Percentiles rank a stretch among this genome's conserved stretches.
Conservation (phyloP, 2,888 invertebrate species). For the Synanthedon tipuliformis region DNA sequence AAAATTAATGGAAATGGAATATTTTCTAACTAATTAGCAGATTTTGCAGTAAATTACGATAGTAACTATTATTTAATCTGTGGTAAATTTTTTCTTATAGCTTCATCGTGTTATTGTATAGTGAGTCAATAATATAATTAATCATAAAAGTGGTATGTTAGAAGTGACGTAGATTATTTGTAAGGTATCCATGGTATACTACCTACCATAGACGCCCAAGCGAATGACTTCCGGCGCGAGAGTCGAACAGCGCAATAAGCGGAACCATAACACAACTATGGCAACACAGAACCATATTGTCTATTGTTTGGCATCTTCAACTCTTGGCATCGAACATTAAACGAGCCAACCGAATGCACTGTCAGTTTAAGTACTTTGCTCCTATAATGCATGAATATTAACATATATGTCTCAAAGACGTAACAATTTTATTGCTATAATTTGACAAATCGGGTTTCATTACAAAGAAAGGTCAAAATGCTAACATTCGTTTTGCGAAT, state of each 20-base stretch:
- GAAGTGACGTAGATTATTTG: neutral
- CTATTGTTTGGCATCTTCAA: slow-evolving; percentile 65
- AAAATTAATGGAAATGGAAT: no score
- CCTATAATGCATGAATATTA: slow-evolving; percentile 56
- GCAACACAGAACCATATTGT: slow-evolving; percentile 48
- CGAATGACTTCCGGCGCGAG: slow-evolving; percentile 49
- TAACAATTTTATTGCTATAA: slow-evolving; percentile 24
- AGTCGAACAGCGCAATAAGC: slow-evolving; percentile 43
- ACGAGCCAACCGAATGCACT: slow-evolving; percentile 39
- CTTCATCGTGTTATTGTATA: no score
- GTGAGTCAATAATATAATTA: no score
- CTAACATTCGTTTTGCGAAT: no score
- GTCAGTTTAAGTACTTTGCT: slow-evolving; percentile 54
- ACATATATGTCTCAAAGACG: slow-evolving; percentile 30
- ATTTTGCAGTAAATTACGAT: no score
- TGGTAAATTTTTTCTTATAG: no score
- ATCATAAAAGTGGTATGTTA: neutral
- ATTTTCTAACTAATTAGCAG: no score
- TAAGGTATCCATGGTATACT: neutral
- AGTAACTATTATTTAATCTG: no score
- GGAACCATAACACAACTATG: slow-evolving; percentile 39
- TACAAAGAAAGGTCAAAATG: no score
- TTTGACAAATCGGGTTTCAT: slow-evolving; percentile 11
- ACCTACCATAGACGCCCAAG: slow-evolving; percentile 6
- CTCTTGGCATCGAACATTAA: slow-evolving; percentile 60